Evolutionary conservation across 2,797 vertebrate genomes (phyloP), one percentile per base, ranked within the genome.

Genomic region (Orestias chungarensis): DNA sequence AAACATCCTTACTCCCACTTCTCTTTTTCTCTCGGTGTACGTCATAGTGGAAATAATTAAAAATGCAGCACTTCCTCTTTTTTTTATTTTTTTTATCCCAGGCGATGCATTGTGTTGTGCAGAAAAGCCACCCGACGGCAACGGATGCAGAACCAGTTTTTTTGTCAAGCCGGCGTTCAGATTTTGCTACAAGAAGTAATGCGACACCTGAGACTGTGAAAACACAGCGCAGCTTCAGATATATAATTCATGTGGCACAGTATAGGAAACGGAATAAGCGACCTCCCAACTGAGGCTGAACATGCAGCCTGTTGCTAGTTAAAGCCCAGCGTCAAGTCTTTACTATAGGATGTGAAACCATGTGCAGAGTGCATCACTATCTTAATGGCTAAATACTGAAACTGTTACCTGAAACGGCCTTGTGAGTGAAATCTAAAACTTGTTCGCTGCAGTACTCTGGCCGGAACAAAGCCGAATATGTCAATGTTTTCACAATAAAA

Each of bases 371-470:
- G 42, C 75, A 52, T 70, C 61, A 50, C 46, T 3, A 76, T 76
- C 52, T 83, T 35, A 38, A 78, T 74, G 62, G 76, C 57, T 64
- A 81, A 82, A 88, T 87, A 91, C 76, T 79, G 77, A 91, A 84
- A 89, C 86, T 49, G 86, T 89, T 82, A 92, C 79, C 76, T 78
- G 83, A 92, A 90, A 88, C 84, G 86, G 75, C 73, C 71, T 55
- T 52, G 75, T 71, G 86, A 88, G 81, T 86, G 91, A 93, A 93
- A 94, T 91, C 67, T 69, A 79, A 92, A 81, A 77, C 84, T 59
- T 46, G n/a, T n/a, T n/a, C n/a, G n/a, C n/a, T 61, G 70, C 76
- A 78, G 0, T 25, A 25, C 61, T 67, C 46, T 68, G 66, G 78
- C 49, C 27, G 17, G 18, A 70, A 52, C n/a, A n/a, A n/a, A n/a